phyloP scores from a whole-genome alignment of 2,888 invertebrate species.

The Falcaria lacertinaria region DNA sequence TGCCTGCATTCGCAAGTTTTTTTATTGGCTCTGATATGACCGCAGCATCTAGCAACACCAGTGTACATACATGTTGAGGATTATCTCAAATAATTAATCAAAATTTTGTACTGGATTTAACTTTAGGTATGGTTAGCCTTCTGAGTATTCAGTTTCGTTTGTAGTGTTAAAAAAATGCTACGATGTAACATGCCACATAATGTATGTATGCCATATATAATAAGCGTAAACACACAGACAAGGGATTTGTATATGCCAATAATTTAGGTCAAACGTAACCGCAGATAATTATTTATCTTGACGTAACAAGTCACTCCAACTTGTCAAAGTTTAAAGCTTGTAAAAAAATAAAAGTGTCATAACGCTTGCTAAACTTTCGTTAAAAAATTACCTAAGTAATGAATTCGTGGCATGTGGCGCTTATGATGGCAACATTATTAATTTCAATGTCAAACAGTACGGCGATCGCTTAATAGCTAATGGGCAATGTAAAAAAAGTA shows the following conservation, averaged over 20 bases:
- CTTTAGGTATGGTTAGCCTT: no score
- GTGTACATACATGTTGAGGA: no score
- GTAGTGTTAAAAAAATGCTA: no score
- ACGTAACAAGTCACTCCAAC: constrained; percentile 5
- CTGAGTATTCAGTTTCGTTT: no score
- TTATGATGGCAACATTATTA: constrained; percentile 54
- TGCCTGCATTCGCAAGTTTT: no score
- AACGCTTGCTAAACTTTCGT: constrained; percentile 5
- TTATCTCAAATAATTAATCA: no score
- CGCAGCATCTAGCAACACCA: no score
- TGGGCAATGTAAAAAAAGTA: constrained; percentile 59
- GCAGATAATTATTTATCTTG: neutral
- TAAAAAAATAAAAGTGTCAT: constrained; percentile 17
- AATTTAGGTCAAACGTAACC: constrained; percentile 7
- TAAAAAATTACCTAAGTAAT: constrained; percentile 25
- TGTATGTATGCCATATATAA: neutral
- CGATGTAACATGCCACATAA: no score
- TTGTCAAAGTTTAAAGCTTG: constrained; percentile 21
- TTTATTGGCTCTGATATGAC: no score
- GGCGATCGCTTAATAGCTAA: constrained; percentile 71
- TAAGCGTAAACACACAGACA: neutral
- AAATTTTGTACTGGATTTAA: no score
- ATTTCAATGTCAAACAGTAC: constrained; percentile 59
- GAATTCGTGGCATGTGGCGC: constrained; percentile 27
- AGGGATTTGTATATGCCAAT: constrained; percentile 18